Evolutionary conservation across 2,888 invertebrate genomes (phyloP).

Genomic region (Rhingia rostrata): DNA sequence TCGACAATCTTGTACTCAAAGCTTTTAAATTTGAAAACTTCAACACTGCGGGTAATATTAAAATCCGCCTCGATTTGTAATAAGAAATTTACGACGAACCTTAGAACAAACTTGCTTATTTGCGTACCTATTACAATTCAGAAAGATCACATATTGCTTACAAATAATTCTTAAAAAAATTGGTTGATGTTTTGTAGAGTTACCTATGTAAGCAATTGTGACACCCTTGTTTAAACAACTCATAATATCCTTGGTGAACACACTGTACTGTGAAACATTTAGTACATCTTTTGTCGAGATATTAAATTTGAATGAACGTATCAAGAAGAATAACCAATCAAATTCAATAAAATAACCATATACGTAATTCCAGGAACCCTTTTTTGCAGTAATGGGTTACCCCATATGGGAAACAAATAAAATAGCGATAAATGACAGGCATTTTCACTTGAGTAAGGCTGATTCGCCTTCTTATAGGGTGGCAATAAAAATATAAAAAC

Average conservation of each 20-base stretch:
- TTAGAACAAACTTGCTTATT: too few relatives aligned
- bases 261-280: conserved; percentile 17
- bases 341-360: conserved; percentile 72
- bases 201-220: too few relatives aligned
- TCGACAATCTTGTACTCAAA: too few relatives aligned
- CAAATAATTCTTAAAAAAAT: too few relatives aligned
- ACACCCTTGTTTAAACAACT: neutral
- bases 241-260: neutral
- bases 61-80: too few relatives aligned
- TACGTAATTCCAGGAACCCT: conserved; percentile 54
- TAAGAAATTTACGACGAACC: too few relatives aligned
- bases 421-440: conserved; percentile 70
- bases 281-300: neutral
- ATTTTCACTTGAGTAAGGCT: conserved; percentile 50
- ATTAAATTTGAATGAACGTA: conserved; percentile 11
- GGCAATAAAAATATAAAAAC: conserved; percentile 71
- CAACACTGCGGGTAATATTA: too few relatives aligned
- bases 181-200: too few relatives aligned
- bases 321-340: conserved; percentile 59
- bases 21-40: too few relatives aligned
- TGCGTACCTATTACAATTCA: too few relatives aligned
- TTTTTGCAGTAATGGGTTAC: conserved; percentile 20
- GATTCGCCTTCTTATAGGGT: conserved; percentile 24
- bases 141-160: too few relatives aligned
- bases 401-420: conserved; percentile 67